Conservation (phyloP, 2,888 invertebrate species). For the Formica aserva region DNA sequence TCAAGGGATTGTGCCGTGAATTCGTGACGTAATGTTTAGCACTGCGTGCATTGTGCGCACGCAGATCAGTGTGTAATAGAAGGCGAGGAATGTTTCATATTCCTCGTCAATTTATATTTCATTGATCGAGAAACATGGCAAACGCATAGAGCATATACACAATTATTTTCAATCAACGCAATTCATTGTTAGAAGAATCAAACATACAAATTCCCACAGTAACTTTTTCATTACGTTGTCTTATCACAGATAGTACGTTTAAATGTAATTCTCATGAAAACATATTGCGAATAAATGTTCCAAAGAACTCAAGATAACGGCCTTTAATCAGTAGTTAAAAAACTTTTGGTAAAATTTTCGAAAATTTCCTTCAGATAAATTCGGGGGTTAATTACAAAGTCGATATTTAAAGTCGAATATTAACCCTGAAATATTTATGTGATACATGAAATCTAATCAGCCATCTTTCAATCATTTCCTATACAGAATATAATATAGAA, state of each 20-base stretch:
- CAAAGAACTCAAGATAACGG: no score
- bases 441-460: constrained; percentile 25
- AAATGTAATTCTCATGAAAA: background rate
- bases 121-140: background rate
- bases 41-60: background rate
- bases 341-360: background rate
- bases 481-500: constrained; percentile 8
- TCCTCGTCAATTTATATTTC: background rate
- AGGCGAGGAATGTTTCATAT: background rate
- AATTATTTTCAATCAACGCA: constrained; percentile 10
- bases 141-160: background rate
- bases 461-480: constrained; percentile 28
- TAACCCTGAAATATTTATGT: background rate
- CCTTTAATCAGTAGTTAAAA: no score
- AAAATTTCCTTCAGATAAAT: background rate
- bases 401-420: background rate
- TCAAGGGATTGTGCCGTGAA: background rate
- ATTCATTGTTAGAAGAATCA: constrained; percentile 1
- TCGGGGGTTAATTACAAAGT: background rate
- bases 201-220: no score
- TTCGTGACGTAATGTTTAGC: background rate
- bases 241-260: background rate
- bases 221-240: background rate
- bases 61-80: background rate
- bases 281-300: background rate